Evolutionary conservation across 2,797 vertebrate genomes (phyloP).

Genomic region (Sardinella longiceps): DNA sequence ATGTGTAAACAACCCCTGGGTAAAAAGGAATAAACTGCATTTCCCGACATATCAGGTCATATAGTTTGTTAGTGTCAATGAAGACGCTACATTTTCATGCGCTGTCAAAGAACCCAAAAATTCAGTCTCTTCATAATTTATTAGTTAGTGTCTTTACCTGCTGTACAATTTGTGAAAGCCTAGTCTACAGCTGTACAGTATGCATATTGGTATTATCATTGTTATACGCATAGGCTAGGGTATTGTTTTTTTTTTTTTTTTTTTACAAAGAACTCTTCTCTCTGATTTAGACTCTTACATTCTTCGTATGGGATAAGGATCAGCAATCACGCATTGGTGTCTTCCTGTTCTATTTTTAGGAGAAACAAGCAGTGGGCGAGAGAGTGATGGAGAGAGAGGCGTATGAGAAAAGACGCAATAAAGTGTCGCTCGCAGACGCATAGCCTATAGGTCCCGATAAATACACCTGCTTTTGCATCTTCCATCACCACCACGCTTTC

Average conservation of each 20-base stretch:
- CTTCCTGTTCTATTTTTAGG: slow-evolving; percentile 58
- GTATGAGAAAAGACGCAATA: not conserved
- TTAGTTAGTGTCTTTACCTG: no score
- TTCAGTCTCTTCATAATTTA: not conserved
- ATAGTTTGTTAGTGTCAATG: no score
- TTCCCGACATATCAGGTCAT: no score
- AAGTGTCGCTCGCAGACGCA: not conserved
- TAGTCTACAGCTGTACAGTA: no score
- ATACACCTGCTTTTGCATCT: not conserved
- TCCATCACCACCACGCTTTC: not conserved
- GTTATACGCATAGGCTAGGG: no score
- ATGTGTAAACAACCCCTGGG: no score
- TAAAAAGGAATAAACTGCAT: no score
- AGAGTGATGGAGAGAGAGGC: not conserved
- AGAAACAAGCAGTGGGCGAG: slow-evolving; percentile 42
- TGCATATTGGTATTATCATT: not conserved
- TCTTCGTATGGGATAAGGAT: slow-evolving; percentile 67
- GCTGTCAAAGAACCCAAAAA: not conserved
- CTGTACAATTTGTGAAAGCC: no score
- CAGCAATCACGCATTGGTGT: slow-evolving; percentile 54
- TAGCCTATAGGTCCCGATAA: not conserved
- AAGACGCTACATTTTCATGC: not conserved
- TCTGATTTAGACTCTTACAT: not conserved
- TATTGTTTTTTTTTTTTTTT: no score
- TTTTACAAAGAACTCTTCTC: not conserved